These are phyloP conservation scores for Lysiphlebus fabarum DNA, from an alignment of 1,140 invertebrate species.

Conservation along the genomic window DNA sequence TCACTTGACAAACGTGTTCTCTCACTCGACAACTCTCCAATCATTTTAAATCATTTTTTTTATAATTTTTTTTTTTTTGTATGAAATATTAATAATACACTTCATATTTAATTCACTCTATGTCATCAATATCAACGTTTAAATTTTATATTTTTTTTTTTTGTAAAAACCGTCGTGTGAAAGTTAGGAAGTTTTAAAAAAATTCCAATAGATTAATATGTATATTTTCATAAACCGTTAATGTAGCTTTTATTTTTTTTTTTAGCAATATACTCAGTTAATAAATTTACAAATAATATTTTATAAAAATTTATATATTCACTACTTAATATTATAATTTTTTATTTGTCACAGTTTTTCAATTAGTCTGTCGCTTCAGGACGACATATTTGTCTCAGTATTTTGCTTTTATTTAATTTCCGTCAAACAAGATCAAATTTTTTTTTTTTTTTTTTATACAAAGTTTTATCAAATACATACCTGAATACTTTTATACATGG, in stretches of 20 bases:
- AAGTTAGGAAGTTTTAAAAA: no score
- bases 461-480: neutral
- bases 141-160: no score
- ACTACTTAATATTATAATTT: neutral
- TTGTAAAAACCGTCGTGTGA: no score
- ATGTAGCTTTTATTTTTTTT: neutral
- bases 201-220: no score
- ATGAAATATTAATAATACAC: no score
- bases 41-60: no score
- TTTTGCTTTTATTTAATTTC: neutral
- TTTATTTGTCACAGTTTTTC: neutral
- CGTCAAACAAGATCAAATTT: neutral
- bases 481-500: neutral
- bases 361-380: conserved; percentile 8
- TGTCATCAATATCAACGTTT: no score
- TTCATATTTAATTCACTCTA: no score
- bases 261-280: neutral
- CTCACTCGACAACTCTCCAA: no score
- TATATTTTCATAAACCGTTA: neutral
- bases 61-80: no score
- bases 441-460: neutral
- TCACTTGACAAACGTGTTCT: no score
- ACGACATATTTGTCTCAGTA: neutral
- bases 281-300: neutral
- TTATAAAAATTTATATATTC: neutral